A percentile compares a stretch with the other conserved stretches of the same genome.
Conservation (phyloP, 1,140 invertebrate genomes). For the Lasaia peninsularis region DNA sequence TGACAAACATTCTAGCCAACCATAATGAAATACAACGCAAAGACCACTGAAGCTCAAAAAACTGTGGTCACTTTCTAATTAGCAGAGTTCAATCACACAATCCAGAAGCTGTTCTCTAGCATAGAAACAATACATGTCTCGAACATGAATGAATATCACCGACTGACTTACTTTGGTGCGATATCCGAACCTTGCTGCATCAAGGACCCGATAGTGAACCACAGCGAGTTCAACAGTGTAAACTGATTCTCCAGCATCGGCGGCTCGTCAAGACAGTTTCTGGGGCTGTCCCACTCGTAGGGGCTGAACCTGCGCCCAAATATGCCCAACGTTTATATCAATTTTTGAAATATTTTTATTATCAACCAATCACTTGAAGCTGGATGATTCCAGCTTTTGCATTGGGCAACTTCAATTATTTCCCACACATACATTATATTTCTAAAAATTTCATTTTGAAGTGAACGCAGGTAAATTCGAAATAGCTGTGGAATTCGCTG, state of each 20-base stretch:
- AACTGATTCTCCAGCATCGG: constrained; percentile 92
- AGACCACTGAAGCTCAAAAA: constrained; percentile 62
- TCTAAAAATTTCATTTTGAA: not conserved
- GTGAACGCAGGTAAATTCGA: constrained; percentile 14
- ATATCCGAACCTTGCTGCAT: constrained; percentile 96
- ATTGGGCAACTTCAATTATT: not conserved
- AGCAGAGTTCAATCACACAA: constrained; percentile 29
- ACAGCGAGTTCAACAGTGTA: constrained; percentile 90
- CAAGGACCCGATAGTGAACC: constrained; percentile 93
- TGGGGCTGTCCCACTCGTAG: constrained; percentile 93
- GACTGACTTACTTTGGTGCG: constrained; percentile 83
- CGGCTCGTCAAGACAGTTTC: constrained; percentile 87
- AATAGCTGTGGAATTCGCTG: constrained; percentile 62
- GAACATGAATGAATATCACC: constrained; percentile 12
- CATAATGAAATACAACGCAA: constrained; percentile 8
- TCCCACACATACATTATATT: too few relatives aligned
- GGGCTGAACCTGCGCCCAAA: constrained; percentile 87
- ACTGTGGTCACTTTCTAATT: constrained; percentile 71
- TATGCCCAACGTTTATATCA: constrained; percentile 33
- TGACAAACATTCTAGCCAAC: constrained; percentile 52
- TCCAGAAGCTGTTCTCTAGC: not conserved
- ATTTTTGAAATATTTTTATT: not conserved
- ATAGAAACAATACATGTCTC: not conserved
- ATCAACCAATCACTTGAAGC: not conserved
- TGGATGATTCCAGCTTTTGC: not conserved